Evolutionary conservation across 2,888 invertebrate species (phyloP).

Genomic region (Phorcus lineatus): DNA sequence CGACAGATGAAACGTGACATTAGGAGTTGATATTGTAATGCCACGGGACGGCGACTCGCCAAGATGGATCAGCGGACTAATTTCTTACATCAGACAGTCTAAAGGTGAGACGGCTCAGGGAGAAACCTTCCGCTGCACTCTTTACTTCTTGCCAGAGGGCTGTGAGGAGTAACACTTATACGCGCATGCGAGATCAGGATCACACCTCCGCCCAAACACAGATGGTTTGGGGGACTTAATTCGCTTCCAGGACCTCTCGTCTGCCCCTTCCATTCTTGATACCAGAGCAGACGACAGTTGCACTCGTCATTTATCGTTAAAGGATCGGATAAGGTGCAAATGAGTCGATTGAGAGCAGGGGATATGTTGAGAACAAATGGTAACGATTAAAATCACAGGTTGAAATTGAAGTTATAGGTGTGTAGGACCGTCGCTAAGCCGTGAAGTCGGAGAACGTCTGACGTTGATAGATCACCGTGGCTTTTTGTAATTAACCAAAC

Average conservation of each 20-base stretch:
- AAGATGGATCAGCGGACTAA: no score
- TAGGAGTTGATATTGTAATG: no score
- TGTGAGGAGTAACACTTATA: neutral
- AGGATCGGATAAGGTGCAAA: neutral
- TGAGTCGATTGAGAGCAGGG: neutral
- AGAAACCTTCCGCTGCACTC: no score
- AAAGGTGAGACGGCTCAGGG: no score
- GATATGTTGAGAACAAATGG: neutral
- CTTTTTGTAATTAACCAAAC: neutral
- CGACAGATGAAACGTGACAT: no score
- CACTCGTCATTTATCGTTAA: neutral
- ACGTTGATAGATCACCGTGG: neutral
- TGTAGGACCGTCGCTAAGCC: neutral
- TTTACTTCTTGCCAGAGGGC: no score
- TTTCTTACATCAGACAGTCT: no score
- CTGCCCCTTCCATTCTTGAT: neutral
- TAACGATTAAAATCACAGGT: conserved; percentile 5
- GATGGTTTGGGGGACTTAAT: neutral
- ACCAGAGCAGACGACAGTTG: neutral
- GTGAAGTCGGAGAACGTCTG: neutral
- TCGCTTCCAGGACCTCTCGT: neutral
- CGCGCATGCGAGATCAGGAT: neutral
- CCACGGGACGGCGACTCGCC: no score
- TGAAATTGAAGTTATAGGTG: neutral
- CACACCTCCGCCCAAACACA: neutral